phyloP scores from a whole-genome alignment of 2,113 vertebrate genomes.

The Delphinapterus leucas region DNA sequence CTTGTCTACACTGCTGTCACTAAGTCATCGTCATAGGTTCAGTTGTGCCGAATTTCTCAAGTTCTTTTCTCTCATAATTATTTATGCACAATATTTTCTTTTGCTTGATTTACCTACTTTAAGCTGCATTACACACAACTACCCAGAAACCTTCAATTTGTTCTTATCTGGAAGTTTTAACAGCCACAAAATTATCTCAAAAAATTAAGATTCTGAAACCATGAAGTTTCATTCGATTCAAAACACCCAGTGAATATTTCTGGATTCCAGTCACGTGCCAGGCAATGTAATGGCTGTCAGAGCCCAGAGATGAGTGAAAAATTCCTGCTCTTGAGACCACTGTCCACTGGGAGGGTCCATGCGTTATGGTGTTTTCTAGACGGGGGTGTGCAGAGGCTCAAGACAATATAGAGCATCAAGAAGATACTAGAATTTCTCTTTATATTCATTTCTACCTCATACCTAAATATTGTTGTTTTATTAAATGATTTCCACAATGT shows the following conservation, averaged over 20 bases:
- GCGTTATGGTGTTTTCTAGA: background rate
- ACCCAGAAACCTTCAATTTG: background rate
- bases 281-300: background rate
- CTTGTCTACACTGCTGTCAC: background rate
- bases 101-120: background rate
- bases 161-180: background rate
- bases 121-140: background rate
- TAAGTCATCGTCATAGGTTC: background rate
- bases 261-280: fast-evolving
- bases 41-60: background rate
- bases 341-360: background rate
- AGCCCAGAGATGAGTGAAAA: background rate
- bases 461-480: background rate
- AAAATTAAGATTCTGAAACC: constrained; percentile 27
- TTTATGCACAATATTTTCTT: background rate
- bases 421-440: background rate
- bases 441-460: background rate
- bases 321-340: background rate
- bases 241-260: background rate
- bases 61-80: background rate
- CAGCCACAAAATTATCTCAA: background rate
- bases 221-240: background rate
- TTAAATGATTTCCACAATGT: background rate
- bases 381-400: fast-evolving
- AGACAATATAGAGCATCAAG: background rate